Evolutionary conservation across 2,888 invertebrate genomes (phyloP), one percentile per base, ranked within the genome.

Genomic region (Trichacis sp.): DNA sequence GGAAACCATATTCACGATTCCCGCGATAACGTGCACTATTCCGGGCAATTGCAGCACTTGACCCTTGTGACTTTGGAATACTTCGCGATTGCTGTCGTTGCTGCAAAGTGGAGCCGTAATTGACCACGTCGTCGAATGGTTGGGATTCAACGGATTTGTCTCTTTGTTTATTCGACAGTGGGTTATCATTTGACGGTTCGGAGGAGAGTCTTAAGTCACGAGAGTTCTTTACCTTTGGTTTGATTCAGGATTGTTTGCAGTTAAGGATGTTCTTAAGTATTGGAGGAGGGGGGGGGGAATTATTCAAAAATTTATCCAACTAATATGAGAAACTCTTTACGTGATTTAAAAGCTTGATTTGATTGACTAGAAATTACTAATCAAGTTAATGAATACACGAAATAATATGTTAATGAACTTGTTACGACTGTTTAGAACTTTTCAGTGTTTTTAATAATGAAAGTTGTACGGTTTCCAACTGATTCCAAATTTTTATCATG

Each of bases 31-130:
- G 64, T n/a, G 33, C n/a, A 33, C 46, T 47, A 65, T 57, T 85
- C 84, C 78, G 85, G 86, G 87, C 87, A 87, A 87, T 87, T 87
- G 87, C 87, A 86, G 86, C 86, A 87, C 87, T 87, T 87, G 87
- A 86, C 87, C 86, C 85, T 85, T 85, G 85, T 87, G 86, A 86
- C 86, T 87, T 87, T 56, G 46, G 47, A 53, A 45, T 64, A 51
- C 59, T 49, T 59, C 50, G 59, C 59, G 54, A 56, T 48, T 56
- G 50, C 50, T 42, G 43, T 43, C 40, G 19, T 24, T 40, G 38
- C 50, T 57, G 57, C 60, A 60, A 61, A 65, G 53, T 61, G 36
- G 42, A 61, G 57, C 42, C 38, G 56, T 57, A 60, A 60, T 65
- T 58, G 61, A 58, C 61, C 58, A 46, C 40, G 61, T 61, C 65